Evolutionary conservation across 2,888 invertebrate genomes (phyloP), one percentile per base, ranked within the genome.

Genomic region (Cryptocephalus primarius): DNA sequence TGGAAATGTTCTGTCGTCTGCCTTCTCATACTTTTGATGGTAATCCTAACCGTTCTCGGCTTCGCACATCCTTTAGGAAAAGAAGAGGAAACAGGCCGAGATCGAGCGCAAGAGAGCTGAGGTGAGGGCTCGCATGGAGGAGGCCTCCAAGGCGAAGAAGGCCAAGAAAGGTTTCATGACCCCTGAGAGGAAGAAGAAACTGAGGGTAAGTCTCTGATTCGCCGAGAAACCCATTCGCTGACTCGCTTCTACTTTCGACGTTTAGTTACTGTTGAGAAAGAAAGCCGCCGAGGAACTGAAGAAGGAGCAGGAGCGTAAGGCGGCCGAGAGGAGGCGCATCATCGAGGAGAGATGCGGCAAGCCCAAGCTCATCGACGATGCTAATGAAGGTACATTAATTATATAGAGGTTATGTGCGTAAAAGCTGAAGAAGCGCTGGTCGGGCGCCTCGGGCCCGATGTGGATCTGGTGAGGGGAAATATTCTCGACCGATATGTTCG

Each of bases 111-210:
- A 95, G 82, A 91, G 95, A 78, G 95, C 95, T 71, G 95, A 96
- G 76, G 95, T 96, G 75, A 88, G 95, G 75, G 91, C 91, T 79
- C 92, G 95, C 72, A 88, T 96, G 81, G 96, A 97, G 77, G 95
- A 95, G 75, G 93, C 94, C 75, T 92, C 94, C 73, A 91, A 92
- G 73, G 92, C 91, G 72, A 96, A 96, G 79, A 95, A 94, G 79
- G 93, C 92, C 72, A 97, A 97, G 88, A 97, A 96, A 79, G 97
- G 97, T 83, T 96, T 97, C 85, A 95, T 95, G 92, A 95, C 97
- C 68, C 95, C 96, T 55, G 96, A 97, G 77, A 93, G 97, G 78
- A 97, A 97, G 89, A 97, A 96, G 90, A 95, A 96, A 76, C 91
- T 97, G 70, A 88, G 96, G 83, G 95, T 95, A 70, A 79, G 87